Conservation (phyloP, 2,888 invertebrate genomes). For the Deilephila elpenor region DNA sequence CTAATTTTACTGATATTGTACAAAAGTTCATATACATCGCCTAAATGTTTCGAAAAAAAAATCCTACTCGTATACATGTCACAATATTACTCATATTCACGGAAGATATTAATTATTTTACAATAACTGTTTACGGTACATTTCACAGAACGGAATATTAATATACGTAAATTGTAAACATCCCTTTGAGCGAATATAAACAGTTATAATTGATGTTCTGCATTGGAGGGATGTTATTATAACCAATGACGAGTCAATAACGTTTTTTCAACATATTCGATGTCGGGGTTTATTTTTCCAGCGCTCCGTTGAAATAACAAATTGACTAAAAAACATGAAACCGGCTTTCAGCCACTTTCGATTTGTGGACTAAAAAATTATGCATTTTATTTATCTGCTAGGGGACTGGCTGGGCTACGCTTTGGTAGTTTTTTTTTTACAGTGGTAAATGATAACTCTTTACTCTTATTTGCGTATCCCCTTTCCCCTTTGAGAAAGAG, state of each 20-base stretch:
- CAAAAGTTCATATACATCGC: no score
- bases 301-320: neutral
- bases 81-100: no score
- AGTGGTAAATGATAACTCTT: no score
- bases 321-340: slow-evolving; percentile 3
- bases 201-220: neutral
- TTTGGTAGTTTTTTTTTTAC: no score
- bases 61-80: no score
- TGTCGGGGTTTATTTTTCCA: slow-evolving; percentile 6
- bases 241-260: slow-evolving; percentile 12
- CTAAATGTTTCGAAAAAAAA: no score
- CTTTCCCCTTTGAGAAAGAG: no score
- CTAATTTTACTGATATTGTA: no score
- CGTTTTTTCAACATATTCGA: slow-evolving; percentile 3
- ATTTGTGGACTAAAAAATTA: neutral
- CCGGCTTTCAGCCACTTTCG: neutral
- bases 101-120: no score
- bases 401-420: neutral
- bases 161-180: neutral
- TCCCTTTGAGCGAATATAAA: neutral
- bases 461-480: no score
- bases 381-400: neutral
- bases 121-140: no score
- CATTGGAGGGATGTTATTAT: neutral
- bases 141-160: no score